These are phyloP conservation scores for Eugnorisma glareosa DNA, from an alignment of 2,888 invertebrate species.

Conservation along the genomic window DNA sequence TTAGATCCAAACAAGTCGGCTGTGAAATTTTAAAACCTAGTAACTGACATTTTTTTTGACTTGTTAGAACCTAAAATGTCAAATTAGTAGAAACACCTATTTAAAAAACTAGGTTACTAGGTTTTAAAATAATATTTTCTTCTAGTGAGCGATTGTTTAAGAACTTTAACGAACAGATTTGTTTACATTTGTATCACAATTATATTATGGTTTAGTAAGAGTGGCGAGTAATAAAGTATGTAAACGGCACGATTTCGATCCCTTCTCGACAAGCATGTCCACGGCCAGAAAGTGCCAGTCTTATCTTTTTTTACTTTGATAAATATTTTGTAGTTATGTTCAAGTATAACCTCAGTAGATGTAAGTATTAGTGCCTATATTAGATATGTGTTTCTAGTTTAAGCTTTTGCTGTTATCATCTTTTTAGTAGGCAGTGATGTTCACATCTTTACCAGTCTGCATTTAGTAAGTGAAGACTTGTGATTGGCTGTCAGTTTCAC, in stretches of 20 bases:
- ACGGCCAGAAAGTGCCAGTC: not conserved
- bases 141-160: not conserved
- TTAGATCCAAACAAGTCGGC: too few relatives aligned
- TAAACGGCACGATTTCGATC: not conserved
- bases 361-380: not conserved
- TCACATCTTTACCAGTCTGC: not conserved
- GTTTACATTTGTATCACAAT: not conserved
- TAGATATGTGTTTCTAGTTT: not conserved
- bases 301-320: too few relatives aligned
- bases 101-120: too few relatives aligned
- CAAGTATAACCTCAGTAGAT: not conserved
- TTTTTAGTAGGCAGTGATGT: not conserved
- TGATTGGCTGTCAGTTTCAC: not conserved
- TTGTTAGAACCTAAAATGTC: too few relatives aligned
- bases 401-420: not conserved
- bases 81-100: too few relatives aligned
- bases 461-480: not conserved
- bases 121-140: too few relatives aligned
- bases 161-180: not conserved
- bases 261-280: not conserved
- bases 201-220: not conserved
- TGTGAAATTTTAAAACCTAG: too few relatives aligned
- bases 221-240: too few relatives aligned
- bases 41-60: too few relatives aligned
- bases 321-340: too few relatives aligned